Evolutionary conservation across 2,888 invertebrate genomes (phyloP).

Genomic region (Galerucella calmariensis): DNA sequence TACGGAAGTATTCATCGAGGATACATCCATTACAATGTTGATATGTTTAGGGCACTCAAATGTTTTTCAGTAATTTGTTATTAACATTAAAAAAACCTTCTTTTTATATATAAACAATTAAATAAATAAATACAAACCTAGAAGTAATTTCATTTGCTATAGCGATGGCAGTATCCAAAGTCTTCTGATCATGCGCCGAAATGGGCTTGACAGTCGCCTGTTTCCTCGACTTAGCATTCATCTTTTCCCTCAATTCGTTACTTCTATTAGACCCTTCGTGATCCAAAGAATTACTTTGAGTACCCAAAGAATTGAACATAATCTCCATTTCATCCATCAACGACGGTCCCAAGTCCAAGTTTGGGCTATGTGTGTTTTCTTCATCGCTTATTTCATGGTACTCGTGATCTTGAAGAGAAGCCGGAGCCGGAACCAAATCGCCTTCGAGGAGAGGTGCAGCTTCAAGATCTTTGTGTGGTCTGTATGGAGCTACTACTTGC

Average conservation of each 20-base stretch:
- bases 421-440: constrained; percentile 61
- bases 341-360: constrained; percentile 86
- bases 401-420: constrained; percentile 72
- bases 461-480: constrained; percentile 86
- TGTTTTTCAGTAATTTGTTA: too few relatives aligned
- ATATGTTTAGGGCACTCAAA: too few relatives aligned
- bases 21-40: too few relatives aligned
- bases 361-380: constrained; percentile 70
- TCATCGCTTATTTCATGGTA: constrained; percentile 88
- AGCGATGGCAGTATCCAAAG: constrained; percentile 91
- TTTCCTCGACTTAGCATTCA: constrained; percentile 63
- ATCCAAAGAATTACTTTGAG: constrained; percentile 53
- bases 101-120: background rate
- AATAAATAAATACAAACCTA: constrained; percentile 45
- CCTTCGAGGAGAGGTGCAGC: constrained; percentile 72
- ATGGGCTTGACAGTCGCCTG: constrained; percentile 84
- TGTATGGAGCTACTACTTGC: constrained; percentile 89
- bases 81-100: too few relatives aligned
- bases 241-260: constrained; percentile 74
- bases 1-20: too few relatives aligned
- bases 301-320: constrained; percentile 79
- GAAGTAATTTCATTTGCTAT: constrained; percentile 90
- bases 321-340: constrained; percentile 90
- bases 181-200: constrained; percentile 91
- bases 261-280: constrained; percentile 65